Percentiles rank a stretch among this genome's conserved stretches.
phyloP scores from a whole-genome alignment of 2,888 invertebrate genomes.

The Sialis fuliginosa region DNA sequence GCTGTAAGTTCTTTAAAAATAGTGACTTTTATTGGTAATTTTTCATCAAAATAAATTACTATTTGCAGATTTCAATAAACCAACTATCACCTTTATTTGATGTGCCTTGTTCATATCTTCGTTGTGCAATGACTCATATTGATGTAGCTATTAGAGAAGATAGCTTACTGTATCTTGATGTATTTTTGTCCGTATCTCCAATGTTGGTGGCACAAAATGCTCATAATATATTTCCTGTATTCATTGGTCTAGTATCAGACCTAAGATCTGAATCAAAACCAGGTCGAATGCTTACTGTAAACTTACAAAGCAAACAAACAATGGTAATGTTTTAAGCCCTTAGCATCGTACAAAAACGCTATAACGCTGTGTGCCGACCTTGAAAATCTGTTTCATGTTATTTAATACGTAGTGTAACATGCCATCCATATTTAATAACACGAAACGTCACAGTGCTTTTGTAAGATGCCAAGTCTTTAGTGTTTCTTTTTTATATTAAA shows the following conservation, averaged over 20 bases:
- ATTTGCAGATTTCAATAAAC: constrained; percentile 23
- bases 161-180: constrained; percentile 60
- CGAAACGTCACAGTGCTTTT: too few relatives aligned
- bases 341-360: too few relatives aligned
- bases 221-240: constrained; percentile 56
- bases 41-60: background rate
- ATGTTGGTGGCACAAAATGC: constrained; percentile 45
- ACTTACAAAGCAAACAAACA: constrained; percentile 52
- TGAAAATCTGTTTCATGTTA: too few relatives aligned
- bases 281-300: constrained; percentile 49
- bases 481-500: background rate
- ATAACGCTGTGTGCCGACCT: too few relatives aligned
- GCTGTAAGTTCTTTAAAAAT: constrained; percentile 18
- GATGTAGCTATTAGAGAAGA: constrained; percentile 65
- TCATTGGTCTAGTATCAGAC: constrained; percentile 72
- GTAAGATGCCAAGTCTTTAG: too few relatives aligned
- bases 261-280: constrained; percentile 41
- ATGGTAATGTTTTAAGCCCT: constrained; percentile 19
- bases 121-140: constrained; percentile 84
- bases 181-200: constrained; percentile 50
- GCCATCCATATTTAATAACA: too few relatives aligned
- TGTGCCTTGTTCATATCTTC: constrained; percentile 57
- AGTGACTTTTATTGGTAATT: background rate
- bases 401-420: too few relatives aligned
- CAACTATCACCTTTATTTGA: constrained; percentile 57